phyloP scores from a whole-genome alignment of 2,797 vertebrate genomes.

The Gambusia yucatana region DNA sequence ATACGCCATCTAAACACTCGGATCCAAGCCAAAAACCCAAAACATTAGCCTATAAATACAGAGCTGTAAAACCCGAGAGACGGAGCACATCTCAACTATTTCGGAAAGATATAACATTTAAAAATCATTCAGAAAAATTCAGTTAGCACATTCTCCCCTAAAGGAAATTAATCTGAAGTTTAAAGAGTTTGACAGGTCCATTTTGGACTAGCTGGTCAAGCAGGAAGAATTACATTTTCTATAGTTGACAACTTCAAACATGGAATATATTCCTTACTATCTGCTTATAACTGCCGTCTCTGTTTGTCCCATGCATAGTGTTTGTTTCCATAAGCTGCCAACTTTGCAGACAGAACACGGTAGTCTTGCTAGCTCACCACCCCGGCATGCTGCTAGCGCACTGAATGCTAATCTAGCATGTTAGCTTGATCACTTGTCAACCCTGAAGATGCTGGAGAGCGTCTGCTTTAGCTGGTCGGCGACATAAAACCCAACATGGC shows the following conservation, averaged over 20 bases:
- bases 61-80: conserved; percentile 10
- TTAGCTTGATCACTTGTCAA: conserved; percentile 67
- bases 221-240: conserved; percentile 21
- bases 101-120: background rate
- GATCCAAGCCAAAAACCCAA: background rate
- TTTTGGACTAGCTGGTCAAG: conserved; percentile 30
- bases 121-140: background rate
- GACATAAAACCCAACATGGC: background rate
- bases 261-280: too few species aligned
- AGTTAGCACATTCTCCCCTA: background rate
- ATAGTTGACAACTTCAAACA: background rate
- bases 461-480: background rate
- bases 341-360: background rate
- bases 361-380: conserved; percentile 29
- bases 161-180: conserved; percentile 16
- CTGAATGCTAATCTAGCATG: conserved; percentile 61
- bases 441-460: conserved; percentile 24
- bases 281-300: too few species aligned
- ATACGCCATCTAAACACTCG: background rate
- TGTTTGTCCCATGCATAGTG: too few species aligned
- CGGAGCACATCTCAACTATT: background rate
- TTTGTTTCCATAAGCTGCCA: background rate
- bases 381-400: conserved; percentile 43
- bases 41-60: background rate
- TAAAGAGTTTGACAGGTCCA: conserved; percentile 46